phyloP scores from a whole-genome alignment of 2,888 invertebrate genomes.

The Trypoxylon attenuatum region DNA sequence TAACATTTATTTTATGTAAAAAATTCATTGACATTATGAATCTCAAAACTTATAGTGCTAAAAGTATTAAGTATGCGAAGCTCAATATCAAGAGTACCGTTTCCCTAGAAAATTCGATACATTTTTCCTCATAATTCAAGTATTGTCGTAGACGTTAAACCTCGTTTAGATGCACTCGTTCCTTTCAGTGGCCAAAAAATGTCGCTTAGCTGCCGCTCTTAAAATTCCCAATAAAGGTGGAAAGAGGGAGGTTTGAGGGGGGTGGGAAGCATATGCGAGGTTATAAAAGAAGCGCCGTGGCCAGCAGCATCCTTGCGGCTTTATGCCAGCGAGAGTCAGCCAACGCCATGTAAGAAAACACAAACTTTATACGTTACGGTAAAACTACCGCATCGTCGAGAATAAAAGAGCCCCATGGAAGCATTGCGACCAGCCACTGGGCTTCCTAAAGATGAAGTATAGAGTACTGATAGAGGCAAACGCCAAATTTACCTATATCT shows the following conservation, averaged over 20 bases:
- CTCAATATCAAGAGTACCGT: too few relatives aligned
- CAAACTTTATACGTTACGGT: slow-evolving; percentile 58
- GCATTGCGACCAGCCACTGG: slow-evolving; percentile 53
- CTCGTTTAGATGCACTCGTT: too few relatives aligned
- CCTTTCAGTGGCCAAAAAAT: background rate
- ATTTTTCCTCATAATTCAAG: too few relatives aligned
- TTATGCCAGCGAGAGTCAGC: slow-evolving; percentile 54
- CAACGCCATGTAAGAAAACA: slow-evolving; percentile 52
- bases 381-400: slow-evolving; percentile 54
- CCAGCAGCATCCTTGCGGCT: slow-evolving; percentile 34
- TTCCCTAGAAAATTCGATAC: too few relatives aligned
- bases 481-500: slow-evolving; percentile 37
- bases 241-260: slow-evolving; percentile 26
- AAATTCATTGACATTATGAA: too few relatives aligned
- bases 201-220: slow-evolving; percentile 40
- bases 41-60: too few relatives aligned
- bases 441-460: slow-evolving; percentile 53
- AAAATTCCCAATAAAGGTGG: slow-evolving; percentile 41
- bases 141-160: too few relatives aligned
- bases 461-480: slow-evolving; percentile 26
- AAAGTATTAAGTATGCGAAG: too few relatives aligned
- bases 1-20: too few relatives aligned
- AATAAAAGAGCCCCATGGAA: slow-evolving; percentile 59
- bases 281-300: slow-evolving; percentile 38
- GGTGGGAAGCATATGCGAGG: too few relatives aligned